Evolutionary conservation across 2,113 vertebrate species (phyloP), one percentile per base, ranked within the genome.

Genomic region (Tauraco erythrolophus): DNA sequence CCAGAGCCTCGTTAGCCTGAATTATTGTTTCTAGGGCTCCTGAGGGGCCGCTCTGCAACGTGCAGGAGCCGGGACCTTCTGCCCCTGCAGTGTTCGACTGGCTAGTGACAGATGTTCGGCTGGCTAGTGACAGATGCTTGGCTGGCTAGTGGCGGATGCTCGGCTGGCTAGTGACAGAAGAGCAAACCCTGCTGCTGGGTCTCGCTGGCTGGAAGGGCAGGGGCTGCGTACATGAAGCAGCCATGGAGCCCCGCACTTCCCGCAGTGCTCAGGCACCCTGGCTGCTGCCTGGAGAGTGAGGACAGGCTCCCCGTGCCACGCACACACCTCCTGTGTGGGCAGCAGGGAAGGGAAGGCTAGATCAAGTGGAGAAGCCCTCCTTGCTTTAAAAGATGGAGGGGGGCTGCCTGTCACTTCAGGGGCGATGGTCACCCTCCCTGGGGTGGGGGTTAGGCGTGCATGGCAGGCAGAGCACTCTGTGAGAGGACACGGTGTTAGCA

Each of bases 381-480:
- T 27, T n/a, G 22, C 70, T 85, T 66, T 51, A 68, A 54, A 65
- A 35, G 65, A 50, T 28, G 45, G 51, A 27, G 22, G 0, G 27
- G 37, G 8, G 24, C 3, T 62, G 41, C 12, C 24, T 50, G 31
- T 62, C 0, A 0, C 56, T 62, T 39, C 8, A 10, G 33, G 45
- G 72, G 45, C 46, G 79, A 11, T 8, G 24, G 37, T 35, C 12
- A 24, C 46, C 23, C 64, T 75, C 76, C n/a, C 68, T 1, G 24
- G 71, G 37, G 56, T 35, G 15, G 58, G 91, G 21, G 83, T 98
- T 98, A 98, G 75, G n/a, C 12, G 41, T 84, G 71, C 84, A 65
- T 19, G 48, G 86, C 89, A 72, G 96, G 83, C 95, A 94, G 66
- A 94, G 69, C 86, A 97, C 71, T 66, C 92, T 57, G 86, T 97